Conservation (phyloP, 2,113 vertebrate species). For the Poeciliopsis occidentalis region DNA sequence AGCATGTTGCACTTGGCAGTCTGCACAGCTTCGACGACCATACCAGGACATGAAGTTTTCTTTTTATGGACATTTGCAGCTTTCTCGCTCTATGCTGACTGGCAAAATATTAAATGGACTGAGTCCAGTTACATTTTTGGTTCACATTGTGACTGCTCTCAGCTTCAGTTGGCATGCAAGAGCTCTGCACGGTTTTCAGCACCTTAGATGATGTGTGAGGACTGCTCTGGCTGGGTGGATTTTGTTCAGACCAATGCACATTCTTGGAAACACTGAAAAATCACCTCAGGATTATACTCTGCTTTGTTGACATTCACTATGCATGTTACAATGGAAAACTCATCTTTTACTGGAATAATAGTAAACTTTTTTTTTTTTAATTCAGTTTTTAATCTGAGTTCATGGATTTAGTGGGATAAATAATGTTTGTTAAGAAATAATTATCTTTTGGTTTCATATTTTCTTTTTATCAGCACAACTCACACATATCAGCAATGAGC, state of each 20-base stretch:
- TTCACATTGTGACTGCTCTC: background rate
- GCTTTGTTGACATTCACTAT: background rate
- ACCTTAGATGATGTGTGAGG: constrained; percentile 24
- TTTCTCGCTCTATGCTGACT: background rate
- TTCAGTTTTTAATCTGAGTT: no score
- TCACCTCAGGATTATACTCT: background rate
- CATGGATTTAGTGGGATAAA: no score
- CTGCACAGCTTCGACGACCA: background rate
- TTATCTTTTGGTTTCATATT: no score
- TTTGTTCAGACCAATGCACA: background rate
- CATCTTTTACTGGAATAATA: no score
- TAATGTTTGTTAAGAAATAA: no score
- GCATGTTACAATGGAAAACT: background rate
- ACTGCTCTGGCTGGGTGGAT: background rate
- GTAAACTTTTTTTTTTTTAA: no score
- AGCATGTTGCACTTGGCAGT: constrained; percentile 13
- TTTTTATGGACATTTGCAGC: background rate
- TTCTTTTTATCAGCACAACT: no score
- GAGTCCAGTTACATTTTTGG: background rate
- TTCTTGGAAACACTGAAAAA: background rate
- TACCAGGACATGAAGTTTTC: background rate
- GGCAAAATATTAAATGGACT: background rate
- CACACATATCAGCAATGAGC: no score
- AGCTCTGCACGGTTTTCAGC: constrained; percentile 29
- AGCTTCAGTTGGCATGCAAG: background rate